These are phyloP conservation scores for Oryzias javanicus DNA, from an alignment of 2,113 vertebrate species.

Conservation along the genomic window DNA sequence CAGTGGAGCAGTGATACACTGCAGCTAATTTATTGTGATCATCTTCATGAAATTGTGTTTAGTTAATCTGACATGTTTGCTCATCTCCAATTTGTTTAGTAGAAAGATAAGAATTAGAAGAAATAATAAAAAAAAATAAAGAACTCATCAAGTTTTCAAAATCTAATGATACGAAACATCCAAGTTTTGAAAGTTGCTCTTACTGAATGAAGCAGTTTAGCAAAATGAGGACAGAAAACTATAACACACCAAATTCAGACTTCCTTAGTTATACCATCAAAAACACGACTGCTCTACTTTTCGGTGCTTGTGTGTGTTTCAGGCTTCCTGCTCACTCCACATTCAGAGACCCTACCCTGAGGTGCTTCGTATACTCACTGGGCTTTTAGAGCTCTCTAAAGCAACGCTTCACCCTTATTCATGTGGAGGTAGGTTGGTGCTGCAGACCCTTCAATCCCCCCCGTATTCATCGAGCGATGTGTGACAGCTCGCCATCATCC, in stretches of 20 bases:
- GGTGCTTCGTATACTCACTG: conserved; percentile 22
- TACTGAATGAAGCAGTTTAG: too few relatives aligned
- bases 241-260: background rate
- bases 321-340: conserved; percentile 6
- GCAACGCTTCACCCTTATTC: conserved; percentile 21
- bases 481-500: conserved; percentile 48
- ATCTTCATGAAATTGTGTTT: too few relatives aligned
- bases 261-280: background rate
- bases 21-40: too few relatives aligned
- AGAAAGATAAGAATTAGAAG: too few relatives aligned
- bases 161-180: too few relatives aligned
- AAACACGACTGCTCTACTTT: background rate
- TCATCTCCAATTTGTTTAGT: too few relatives aligned
- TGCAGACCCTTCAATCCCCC: conserved; percentile 12
- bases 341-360: conserved; percentile 29
- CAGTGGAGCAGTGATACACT: too few relatives aligned
- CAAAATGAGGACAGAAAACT: too few relatives aligned
- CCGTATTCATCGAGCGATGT: conserved; percentile 30
- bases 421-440: conserved; percentile 3
- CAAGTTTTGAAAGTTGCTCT: too few relatives aligned
- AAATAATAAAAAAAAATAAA: too few relatives aligned
- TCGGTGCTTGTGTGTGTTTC: background rate
- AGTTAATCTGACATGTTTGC: too few relatives aligned
- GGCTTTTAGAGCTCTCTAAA: conserved; percentile 29
- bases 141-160: too few relatives aligned